Evolutionary conservation across 2,113 vertebrate species (phyloP), one percentile per base, ranked within the genome.

Genomic region (Phainopepla nitens): DNA sequence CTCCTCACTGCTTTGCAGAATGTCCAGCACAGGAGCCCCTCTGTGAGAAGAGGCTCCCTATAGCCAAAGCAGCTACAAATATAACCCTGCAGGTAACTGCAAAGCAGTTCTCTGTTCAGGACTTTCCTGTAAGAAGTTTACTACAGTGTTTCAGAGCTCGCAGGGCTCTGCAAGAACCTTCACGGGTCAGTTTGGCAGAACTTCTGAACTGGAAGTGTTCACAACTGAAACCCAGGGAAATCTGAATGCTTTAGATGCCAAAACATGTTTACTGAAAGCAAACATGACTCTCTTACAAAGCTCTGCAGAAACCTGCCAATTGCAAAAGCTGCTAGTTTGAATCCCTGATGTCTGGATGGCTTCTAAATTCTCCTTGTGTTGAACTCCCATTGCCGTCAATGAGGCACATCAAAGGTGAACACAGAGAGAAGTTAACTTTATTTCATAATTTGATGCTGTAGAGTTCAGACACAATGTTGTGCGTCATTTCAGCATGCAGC

Each of bases 381-480:
- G 36, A 90, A 62, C 35, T 92, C 42, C 21, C 19, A 19, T 12
- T 3, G 8, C 33, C 28, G 17, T 27, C 7, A 35, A 35, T 20
- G 47, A 86, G 80, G 33, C 33, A 69, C 29, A 80, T 76, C 62
- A 83, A 90, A 86, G 39, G 17, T 49, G 15, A 79, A 29, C 49
- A 44, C 39, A 19, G 44, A 66, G 41, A 65, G 23, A 88, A 73
- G 36, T 7, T 36, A 35, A 57, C 54, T 76, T 89, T 45, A 16
- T 47, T 81, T 58, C 42, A 44, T 27, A 54, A 62, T 83, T 72
- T 62, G 50, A 62, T 80, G 45, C 17, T 72, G 19, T 45, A 42
- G 19, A 58, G 27, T 81, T 96, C 82, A 89, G 90, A 69, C 39
- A 73, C 25, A 62, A 49, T 10, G 41, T 53, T 88, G 56, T 82